phyloP scores from a whole-genome alignment of 2,888 invertebrate genomes.

The Orgyia antiqua region DNA sequence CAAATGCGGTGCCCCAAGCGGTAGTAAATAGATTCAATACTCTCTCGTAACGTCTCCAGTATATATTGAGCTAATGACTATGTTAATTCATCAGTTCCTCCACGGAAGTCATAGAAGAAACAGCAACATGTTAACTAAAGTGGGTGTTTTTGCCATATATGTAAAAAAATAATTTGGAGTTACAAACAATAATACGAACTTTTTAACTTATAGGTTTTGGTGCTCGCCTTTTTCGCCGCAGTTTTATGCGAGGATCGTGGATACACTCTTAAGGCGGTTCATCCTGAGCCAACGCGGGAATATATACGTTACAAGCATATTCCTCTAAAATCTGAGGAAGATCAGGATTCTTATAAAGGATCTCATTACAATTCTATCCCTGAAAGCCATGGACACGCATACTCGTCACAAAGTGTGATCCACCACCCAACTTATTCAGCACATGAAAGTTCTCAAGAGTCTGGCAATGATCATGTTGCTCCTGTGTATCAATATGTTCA shows the following conservation, averaged over 20 bases:
- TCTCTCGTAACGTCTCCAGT: conserved; percentile 75
- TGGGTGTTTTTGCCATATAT: conserved; percentile 33
- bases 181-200: conserved; percentile 7
- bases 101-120: conserved; percentile 67
- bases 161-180: conserved; percentile 13
- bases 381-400: conserved; percentile 30
- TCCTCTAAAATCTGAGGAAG: conserved; percentile 32
- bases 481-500: conserved; percentile 47
- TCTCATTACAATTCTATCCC: conserved; percentile 16
- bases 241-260: conserved; percentile 44
- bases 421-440: conserved; percentile 38
- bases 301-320: conserved; percentile 40
- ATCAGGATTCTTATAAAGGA: conserved; percentile 22
- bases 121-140: conserved; percentile 70
- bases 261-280: conserved; percentile 40
- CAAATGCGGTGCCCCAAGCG: conserved; percentile 62
- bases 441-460: conserved; percentile 44
- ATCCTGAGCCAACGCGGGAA: conserved; percentile 43
- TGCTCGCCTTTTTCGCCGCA: conserved; percentile 39
- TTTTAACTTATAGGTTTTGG: conserved; percentile 38
- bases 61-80: conserved; percentile 75
- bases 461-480: conserved; percentile 36
- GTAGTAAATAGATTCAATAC: conserved; percentile 69
- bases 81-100: conserved; percentile 73
- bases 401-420: conserved; percentile 46